Percentiles rank a stretch among this genome's conserved stretches.
Conservation (phyloP, 2,888 invertebrate species). For the Megaustenia siamemsis region DNA sequence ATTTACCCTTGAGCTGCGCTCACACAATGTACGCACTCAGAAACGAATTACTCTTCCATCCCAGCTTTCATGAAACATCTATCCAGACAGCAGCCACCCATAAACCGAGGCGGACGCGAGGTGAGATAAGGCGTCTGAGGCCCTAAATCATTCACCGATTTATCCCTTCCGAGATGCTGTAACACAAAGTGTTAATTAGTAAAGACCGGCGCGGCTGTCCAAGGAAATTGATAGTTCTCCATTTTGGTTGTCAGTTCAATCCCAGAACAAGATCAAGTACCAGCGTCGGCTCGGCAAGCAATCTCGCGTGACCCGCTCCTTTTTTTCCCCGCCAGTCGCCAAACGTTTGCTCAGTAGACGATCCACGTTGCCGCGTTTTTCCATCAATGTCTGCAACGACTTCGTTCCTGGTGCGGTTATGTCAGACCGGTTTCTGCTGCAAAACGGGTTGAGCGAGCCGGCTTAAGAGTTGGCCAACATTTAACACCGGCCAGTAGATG, state of each 20-base stretch:
- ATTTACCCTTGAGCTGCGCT: neutral
- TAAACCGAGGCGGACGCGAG: slow-evolving; percentile 16
- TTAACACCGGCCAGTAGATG: neutral
- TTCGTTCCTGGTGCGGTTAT: neutral
- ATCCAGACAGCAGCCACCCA: neutral
- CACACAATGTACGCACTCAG: slow-evolving; percentile 1
- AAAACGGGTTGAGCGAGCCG: neutral
- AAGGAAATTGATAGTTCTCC: slow-evolving; percentile 35
- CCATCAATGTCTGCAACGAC: neutral
- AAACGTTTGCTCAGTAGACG: neutral
- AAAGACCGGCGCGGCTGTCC: slow-evolving; percentile 25
- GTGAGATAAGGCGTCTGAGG: slow-evolving; percentile 19
- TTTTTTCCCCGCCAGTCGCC: neutral
- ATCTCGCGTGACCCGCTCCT: slow-evolving; percentile 25
- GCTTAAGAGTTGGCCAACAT: neutral
- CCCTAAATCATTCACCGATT: slow-evolving; percentile 32
- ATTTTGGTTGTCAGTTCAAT: slow-evolving; percentile 33
- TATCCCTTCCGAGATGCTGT: slow-evolving; percentile 18
- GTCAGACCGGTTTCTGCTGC: neutral
- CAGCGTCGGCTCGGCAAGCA: slow-evolving; percentile 6
- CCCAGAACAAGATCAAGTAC: slow-evolving; percentile 30
- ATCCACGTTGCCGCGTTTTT: neutral
- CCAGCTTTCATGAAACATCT: neutral
- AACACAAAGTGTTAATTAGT: slow-evolving; percentile 40
- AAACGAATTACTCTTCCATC: slow-evolving; percentile 4